Evolutionary conservation across 2,113 vertebrate genomes (phyloP), one percentile per base, ranked within the genome.

Genomic region (Acinonyx jubatus): DNA sequence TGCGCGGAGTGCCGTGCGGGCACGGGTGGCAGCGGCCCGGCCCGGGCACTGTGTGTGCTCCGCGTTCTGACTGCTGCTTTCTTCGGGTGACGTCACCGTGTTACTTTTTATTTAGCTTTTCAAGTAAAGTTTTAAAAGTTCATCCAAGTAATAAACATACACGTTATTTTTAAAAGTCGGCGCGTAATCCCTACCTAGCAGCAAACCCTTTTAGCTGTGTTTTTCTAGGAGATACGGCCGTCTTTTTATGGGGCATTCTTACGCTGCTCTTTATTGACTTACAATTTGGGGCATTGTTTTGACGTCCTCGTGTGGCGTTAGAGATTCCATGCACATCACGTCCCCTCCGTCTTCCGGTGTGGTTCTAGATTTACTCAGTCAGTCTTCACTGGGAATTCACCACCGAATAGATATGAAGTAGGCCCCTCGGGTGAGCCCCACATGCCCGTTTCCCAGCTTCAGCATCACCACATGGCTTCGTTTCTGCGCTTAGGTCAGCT

Each of bases 291-390:
- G 25, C 9, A 4, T 25, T 18, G 79, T 27, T 19, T 25, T 55
- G 65, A 41, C 41, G 41, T 73, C 71, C 73, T 80, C 27, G 12
- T 41, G 29, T 57, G 69, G 27, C 57, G 11, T 52, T 2, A 41
- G 66, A 36, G 25, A 18, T 31, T 6, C 16, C 1, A 15, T 15
- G 3, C n/a, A 14, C 3, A 2, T 12, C 6, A 4, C 15, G 41
- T 33, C 45, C 19, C n/a, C 6, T 8, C 5, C 4, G 0, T 29
- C 0, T 0, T 9, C 12, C 68, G 3, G 15, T 25, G 14, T 14
- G 7, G 25, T 7, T 18, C 0, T 21, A 27, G 18, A 12, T 38
- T 13, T 38, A 21, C 31, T 90, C 1, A 19, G 19, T 36, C 68
- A 19, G 10, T 73, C 31, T n/a, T 21, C 19, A 10, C 31, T 31